phyloP scores from a whole-genome alignment of 2,888 invertebrate genomes.

The Lasioglossum leucozonium region DNA sequence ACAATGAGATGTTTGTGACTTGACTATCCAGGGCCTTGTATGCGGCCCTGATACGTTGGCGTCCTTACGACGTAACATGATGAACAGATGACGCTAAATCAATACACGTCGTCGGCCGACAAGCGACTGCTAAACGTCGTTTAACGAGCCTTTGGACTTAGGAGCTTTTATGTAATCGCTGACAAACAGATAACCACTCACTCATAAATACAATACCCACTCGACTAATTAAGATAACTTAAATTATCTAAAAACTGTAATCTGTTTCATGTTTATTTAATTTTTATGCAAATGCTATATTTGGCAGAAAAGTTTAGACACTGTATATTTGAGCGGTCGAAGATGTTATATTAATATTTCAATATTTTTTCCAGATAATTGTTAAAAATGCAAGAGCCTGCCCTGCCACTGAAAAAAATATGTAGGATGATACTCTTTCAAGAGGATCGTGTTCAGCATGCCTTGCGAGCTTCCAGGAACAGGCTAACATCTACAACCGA shows the following conservation, averaged over 20 bases:
- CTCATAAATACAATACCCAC: neutral
- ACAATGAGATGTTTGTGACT: slow-evolving; percentile 49
- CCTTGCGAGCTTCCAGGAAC: slow-evolving; percentile 79
- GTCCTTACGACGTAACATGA: slow-evolving; percentile 83
- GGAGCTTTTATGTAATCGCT: neutral
- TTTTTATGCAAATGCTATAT: neutral
- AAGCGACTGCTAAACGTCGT: slow-evolving; percentile 41
- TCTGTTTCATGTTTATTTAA: neutral
- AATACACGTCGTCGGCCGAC: slow-evolving; percentile 73
- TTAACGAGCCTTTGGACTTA: slow-evolving; percentile 4
- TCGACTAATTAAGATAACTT: neutral
- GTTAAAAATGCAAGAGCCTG: neutral
- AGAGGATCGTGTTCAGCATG: slow-evolving; percentile 79
- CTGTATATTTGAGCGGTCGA: neutral
- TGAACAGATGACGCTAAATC: slow-evolving; percentile 84
- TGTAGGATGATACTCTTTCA: slow-evolving; percentile 43
- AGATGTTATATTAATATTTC: neutral
- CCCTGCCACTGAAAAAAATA: neutral
- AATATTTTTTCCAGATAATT: neutral
- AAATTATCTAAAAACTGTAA: neutral
- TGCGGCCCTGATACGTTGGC: slow-evolving; percentile 81
- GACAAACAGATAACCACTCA: neutral
- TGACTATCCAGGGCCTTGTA: slow-evolving; percentile 65
- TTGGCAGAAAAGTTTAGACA: neutral
- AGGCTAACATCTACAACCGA: slow-evolving; percentile 76